Evolutionary conservation across 2,888 invertebrate genomes (phyloP), one percentile per base, ranked within the genome.

Genomic region (Arrhopalites spinosus): DNA sequence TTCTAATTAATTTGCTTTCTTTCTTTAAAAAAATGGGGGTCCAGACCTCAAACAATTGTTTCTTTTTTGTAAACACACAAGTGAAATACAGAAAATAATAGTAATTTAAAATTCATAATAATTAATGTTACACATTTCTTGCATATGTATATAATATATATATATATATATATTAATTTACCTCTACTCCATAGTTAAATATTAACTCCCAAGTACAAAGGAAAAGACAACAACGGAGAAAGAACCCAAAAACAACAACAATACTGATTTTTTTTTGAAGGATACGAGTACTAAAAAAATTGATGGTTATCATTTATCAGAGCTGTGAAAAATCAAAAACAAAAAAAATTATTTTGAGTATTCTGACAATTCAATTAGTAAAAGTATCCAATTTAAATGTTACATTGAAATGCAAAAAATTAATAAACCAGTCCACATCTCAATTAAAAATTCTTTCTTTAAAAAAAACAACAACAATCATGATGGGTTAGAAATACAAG

Each of bases 151-250:
- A n/a, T n/a, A n/a, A n/a, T n/a, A n/a, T n/a, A n/a, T 59, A 13
- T 59, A 23, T 20, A 2, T 53, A 53, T 17, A 53, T 53, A 53
- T 53, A 53, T 53, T 53, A 25, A 59, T 59, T 59, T 59, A 59
- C 59, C 23, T 59, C 25, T 36, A 36, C 27, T 59, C 27, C 59
- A 17, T 59, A 8, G 3, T 53, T 20, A 53, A 53, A 13, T 53
- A n/a, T n/a, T n/a, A n/a, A n/a, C n/a, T n/a, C n/a, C n/a, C n/a
- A 47, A 20, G 7, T 53, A 20, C 53, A 3, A 23, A 53, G 23
- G 17, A 23, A 53, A 5, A 17, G 53, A 5, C 3, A 53, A 17
- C 15, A 36, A 7, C 36, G 36, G 36, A 36, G 11, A 36, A 36
- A 36, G 11, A 11, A 36, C 36, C 36, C 36, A 36, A 36, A n/a